Conservation (phyloP, 2,113 vertebrate genomes). For the Lepus europaeus region DNA sequence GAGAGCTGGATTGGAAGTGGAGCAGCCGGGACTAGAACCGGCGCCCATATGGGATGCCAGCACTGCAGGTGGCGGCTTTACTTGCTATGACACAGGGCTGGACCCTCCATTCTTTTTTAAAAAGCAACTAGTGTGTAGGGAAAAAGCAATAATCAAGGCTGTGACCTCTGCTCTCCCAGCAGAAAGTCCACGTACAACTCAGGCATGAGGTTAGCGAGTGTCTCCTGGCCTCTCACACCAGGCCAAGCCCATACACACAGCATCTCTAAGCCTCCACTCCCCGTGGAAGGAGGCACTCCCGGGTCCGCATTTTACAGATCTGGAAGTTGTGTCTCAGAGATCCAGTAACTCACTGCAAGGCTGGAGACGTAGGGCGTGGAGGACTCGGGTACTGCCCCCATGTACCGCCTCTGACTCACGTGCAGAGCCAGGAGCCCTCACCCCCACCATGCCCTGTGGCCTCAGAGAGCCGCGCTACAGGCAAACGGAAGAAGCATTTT, state of each 20-base stretch:
- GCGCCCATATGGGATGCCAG: too few relatives aligned
- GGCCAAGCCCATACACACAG: not conserved
- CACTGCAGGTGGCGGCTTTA: too few relatives aligned
- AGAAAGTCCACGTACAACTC: rapidly evolving
- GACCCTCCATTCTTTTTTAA: not conserved
- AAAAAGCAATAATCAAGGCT: not conserved
- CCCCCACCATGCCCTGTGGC: not conserved
- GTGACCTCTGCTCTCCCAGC: not conserved
- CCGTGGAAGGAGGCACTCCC: not conserved
- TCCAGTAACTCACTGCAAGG: not conserved
- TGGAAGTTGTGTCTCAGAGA: not conserved
- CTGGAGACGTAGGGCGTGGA: not conserved
- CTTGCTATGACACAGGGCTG: too few relatives aligned
- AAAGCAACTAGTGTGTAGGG: not conserved
- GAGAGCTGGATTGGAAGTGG: too few relatives aligned
- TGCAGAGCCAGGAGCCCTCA: too few relatives aligned
- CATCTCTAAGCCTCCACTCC: not conserved
- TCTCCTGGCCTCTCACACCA: not conserved
- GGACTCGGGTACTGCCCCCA: not conserved
- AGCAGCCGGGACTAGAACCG: too few relatives aligned
- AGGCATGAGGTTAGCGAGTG: too few relatives aligned
- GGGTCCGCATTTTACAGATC: too few relatives aligned
- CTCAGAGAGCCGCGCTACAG: not conserved
- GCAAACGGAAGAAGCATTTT: too few relatives aligned
- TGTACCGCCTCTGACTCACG: rapidly evolving